Conservation (phyloP, 2,888 invertebrate genomes). For the Agonopterix subpropinquella region DNA sequence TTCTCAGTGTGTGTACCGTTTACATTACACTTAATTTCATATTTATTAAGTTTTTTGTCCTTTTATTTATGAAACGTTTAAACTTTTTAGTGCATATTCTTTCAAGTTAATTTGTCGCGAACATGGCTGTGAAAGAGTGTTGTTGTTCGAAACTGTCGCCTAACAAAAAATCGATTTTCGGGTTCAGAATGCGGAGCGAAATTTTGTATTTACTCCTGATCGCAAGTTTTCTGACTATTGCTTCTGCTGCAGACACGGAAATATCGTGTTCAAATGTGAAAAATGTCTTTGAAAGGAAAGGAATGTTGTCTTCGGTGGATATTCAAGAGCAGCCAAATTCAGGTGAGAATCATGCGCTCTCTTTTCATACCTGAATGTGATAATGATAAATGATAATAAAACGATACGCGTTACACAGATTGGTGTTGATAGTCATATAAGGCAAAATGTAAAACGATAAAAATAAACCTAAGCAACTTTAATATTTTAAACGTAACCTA, state of each 20-base stretch:
- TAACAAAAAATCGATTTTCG: constrained; percentile 73
- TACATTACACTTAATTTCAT: constrained; percentile 24
- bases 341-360: constrained; percentile 61
- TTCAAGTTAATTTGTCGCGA: constrained; percentile 31
- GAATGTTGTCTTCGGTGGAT: constrained; percentile 64
- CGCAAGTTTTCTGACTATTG: constrained; percentile 49
- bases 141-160: constrained; percentile 66
- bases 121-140: constrained; percentile 71
- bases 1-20: constrained; percentile 27
- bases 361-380: constrained; percentile 27
- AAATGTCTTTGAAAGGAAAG: constrained; percentile 67
- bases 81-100: constrained; percentile 28
- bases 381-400: constrained; percentile 44
- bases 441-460: not conserved
- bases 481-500: constrained; percentile 5
- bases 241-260: constrained; percentile 52
- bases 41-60: constrained; percentile 26
- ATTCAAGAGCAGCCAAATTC: constrained; percentile 68
- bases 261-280: constrained; percentile 69
- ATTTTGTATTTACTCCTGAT: constrained; percentile 63
- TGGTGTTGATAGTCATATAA: constrained; percentile 6
- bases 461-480: not conserved
- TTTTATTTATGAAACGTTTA: constrained; percentile 43
- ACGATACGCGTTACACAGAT: constrained; percentile 20
- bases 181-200: constrained; percentile 64